Percentiles rank a stretch among this genome's conserved stretches.
These are phyloP conservation scores for Idris sp. DNA, from an alignment of 1,140 invertebrate species.

Conservation along the genomic window DNA sequence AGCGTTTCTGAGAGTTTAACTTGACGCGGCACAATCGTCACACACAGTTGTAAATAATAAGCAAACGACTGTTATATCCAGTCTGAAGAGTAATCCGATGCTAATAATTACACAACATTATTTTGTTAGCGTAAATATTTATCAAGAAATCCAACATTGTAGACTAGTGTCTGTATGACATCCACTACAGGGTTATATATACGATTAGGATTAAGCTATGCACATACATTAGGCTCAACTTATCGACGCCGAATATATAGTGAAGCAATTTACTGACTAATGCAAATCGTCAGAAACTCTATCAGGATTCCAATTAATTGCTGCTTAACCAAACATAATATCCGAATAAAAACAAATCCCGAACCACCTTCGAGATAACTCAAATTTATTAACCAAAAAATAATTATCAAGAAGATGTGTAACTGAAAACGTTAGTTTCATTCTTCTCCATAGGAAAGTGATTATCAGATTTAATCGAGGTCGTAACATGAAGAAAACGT, in stretches of 20 bases:
- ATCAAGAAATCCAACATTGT: slow-evolving; percentile 55
- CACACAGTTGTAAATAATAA: slow-evolving; percentile 49
- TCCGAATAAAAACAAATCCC: slow-evolving; percentile 37
- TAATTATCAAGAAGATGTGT: too few species aligned
- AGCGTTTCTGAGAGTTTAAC: slow-evolving; percentile 61
- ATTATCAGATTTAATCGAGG: slow-evolving; percentile 21
- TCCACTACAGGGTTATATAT: slow-evolving; percentile 51
- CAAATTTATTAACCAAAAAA: too few species aligned
- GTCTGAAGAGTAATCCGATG: slow-evolving; percentile 48
- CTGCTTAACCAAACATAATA: slow-evolving; percentile 47
- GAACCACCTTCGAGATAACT: too few species aligned
- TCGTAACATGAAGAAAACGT: too few species aligned
- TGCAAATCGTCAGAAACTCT: slow-evolving; percentile 61
- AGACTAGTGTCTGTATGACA: slow-evolving; percentile 40
- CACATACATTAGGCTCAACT: slow-evolving; percentile 63
- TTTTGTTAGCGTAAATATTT: slow-evolving; percentile 55
- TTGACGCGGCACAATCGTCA: slow-evolving; percentile 50
- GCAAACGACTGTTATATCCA: slow-evolving; percentile 25
- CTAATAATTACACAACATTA: slow-evolving; percentile 60
- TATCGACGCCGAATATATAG: slow-evolving; percentile 61
- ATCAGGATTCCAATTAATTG: slow-evolving; percentile 62
- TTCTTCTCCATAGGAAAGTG: too few species aligned
- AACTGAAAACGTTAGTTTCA: too few species aligned
- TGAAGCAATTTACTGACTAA: slow-evolving; percentile 55
- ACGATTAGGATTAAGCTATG: slow-evolving; percentile 58